A percentile compares a stretch with the other conserved stretches of the same genome.
These are phyloP conservation scores for Hippocampus kuda DNA, from an alignment of 2,797 vertebrate genomes.

Conservation along the genomic window DNA sequence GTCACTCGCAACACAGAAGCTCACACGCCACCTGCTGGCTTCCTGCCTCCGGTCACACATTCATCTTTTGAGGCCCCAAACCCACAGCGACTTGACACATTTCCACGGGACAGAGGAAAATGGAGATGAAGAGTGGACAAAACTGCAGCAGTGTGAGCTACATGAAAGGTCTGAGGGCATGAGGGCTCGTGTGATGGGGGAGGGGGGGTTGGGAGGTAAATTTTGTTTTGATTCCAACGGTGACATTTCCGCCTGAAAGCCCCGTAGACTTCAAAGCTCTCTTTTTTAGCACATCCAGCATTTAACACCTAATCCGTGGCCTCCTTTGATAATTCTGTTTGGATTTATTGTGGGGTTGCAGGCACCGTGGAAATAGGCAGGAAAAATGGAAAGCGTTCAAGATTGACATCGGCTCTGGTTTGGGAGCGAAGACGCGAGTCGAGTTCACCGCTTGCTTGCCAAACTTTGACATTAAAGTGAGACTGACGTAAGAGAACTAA, in stretches of 20 bases:
- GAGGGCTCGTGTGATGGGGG: neutral
- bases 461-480: conserved; percentile 19
- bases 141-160: conserved; percentile 6
- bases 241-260: conserved; percentile 54
- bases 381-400: conserved; percentile 23
- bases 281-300: conserved; percentile 46
- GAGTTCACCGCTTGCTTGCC: conserved; percentile 35
- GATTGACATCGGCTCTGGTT: conserved; percentile 36
- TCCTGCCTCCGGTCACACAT: conserved; percentile 29
- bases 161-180: conserved; percentile 9
- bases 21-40: conserved; percentile 13
- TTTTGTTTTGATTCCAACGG: conserved; percentile 38
- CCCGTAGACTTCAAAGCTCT: conserved; percentile 55
- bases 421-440: conserved; percentile 11
- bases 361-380: conserved; percentile 33
- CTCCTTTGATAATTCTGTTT: conserved; percentile 56
- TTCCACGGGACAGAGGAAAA: conserved; percentile 3
- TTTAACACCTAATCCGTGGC: conserved; percentile 54
- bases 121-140: neutral
- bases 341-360: conserved; percentile 56
- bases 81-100: neutral
- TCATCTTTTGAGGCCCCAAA: conserved; percentile 22
- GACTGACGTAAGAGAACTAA: neutral
- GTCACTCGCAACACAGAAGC: conserved; percentile 15
- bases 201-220: conserved; percentile 18